Conservation (phyloP, 1,140 invertebrate genomes). For the Delia radicum region DNA sequence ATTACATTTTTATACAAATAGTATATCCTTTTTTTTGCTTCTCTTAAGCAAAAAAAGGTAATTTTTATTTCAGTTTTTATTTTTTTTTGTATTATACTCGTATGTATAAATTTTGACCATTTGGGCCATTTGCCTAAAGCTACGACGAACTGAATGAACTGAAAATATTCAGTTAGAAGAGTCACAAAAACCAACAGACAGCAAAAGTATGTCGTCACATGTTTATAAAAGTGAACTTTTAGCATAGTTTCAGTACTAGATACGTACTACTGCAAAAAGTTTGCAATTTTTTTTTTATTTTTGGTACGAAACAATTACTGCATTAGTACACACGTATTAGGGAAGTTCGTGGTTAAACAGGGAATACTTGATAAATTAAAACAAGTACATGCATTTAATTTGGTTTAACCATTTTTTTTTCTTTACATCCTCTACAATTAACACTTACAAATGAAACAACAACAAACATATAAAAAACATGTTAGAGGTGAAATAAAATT, state of each 20-base stretch:
- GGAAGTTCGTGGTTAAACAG: not conserved
- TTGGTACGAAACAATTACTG: not conserved
- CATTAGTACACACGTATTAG: not conserved
- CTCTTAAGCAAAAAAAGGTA: not conserved
- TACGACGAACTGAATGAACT: not conserved
- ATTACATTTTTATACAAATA: no score
- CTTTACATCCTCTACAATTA: no score
- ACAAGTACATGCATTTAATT: no score
- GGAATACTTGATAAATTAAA: no score
- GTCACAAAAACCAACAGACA: not conserved
- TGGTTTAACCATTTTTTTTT: no score
- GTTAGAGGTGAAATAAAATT: no score
- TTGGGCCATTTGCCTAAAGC: slow-evolving; percentile 3
- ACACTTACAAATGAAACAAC: no score
- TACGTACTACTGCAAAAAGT: not conserved
- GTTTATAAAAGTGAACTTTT: not conserved
- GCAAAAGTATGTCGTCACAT: not conserved
- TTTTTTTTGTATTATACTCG: not conserved
- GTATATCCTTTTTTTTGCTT: not conserved
- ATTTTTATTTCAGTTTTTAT: not conserved
- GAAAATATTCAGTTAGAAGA: not conserved
- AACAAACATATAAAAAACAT: no score
- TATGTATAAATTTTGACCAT: not conserved
- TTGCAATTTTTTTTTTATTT: not conserved
- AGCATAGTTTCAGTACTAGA: not conserved